A percentile compares a stretch with the other conserved stretches of the same genome.
Conservation (phyloP, 2,888 invertebrate species). For the Lasioglossum calceatum region DNA sequence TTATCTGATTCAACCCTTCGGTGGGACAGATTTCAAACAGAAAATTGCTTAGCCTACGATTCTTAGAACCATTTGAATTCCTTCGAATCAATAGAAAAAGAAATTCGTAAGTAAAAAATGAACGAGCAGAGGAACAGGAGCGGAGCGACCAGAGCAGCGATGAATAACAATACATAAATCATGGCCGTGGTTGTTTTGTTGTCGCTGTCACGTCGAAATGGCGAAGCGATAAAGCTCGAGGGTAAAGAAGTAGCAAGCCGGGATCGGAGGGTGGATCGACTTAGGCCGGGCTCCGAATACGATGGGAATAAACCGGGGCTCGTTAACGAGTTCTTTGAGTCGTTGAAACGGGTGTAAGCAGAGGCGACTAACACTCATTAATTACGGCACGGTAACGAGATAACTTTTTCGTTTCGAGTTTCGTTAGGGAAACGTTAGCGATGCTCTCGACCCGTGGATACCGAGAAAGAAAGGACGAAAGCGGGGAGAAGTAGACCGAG, state of each 20-base stretch:
- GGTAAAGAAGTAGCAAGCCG: background rate
- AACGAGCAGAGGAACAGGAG: too few species aligned
- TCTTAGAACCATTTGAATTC: too few species aligned
- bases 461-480: background rate
- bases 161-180: background rate
- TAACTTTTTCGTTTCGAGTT: constrained; percentile 36
- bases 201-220: background rate
- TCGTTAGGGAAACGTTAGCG: constrained; percentile 25
- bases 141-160: background rate
- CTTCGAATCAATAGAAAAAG: too few species aligned
- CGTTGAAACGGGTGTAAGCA: constrained; percentile 42
- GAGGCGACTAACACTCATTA: constrained; percentile 24
- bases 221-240: background rate
- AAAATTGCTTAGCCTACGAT: too few species aligned
- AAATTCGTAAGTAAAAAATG: too few species aligned
- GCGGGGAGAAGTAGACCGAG: background rate
- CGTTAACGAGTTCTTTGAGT: constrained; percentile 49
- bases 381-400: constrained; percentile 37
- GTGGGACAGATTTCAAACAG: background rate
- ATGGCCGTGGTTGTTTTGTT: background rate
- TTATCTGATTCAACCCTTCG: background rate
- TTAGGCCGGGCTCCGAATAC: background rate
- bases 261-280: background rate
- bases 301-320: constrained; percentile 33
- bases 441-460: background rate